phyloP scores from a whole-genome alignment of 2,113 vertebrate genomes.

The Phyllopteryx taeniolatus region DNA sequence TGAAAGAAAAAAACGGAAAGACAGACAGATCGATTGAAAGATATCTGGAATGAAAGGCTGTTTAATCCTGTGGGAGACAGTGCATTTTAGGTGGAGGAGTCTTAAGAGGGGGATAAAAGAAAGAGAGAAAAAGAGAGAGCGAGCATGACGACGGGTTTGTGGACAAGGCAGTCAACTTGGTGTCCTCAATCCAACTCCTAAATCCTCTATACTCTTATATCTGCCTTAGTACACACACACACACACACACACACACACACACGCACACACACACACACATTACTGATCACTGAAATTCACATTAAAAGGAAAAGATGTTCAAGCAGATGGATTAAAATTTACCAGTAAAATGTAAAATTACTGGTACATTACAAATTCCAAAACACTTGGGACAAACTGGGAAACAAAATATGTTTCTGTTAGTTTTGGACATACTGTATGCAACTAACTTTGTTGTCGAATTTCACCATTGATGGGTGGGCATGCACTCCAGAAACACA shows the following conservation, averaged over 20 bases:
- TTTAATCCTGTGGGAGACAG: slow-evolving; percentile 29
- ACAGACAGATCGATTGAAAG: background rate
- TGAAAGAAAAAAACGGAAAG: background rate
- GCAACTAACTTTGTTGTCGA: too few species aligned
- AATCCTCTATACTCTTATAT: slow-evolving; percentile 57
- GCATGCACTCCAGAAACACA: too few species aligned
- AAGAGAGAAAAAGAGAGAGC: slow-evolving; percentile 7
- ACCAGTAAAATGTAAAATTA: too few species aligned
- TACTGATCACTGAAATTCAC: slow-evolving; percentile 12
- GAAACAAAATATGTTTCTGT: too few species aligned
- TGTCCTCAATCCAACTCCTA: slow-evolving; percentile 67
- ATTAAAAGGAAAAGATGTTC: background rate
- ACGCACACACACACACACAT: slow-evolving; percentile 7
- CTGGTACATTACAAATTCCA: too few species aligned
- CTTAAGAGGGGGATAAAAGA: slow-evolving; percentile 35
- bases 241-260: slow-evolving; percentile 4
- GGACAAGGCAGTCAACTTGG: slow-evolving; percentile 48
- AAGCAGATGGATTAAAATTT: background rate
- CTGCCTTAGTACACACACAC: slow-evolving; percentile 25
- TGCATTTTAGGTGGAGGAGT: slow-evolving; percentile 25
- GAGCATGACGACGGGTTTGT: slow-evolving; percentile 28
- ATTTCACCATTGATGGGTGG: too few species aligned
- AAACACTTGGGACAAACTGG: too few species aligned
- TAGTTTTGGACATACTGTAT: too few species aligned
- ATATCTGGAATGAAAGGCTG: slow-evolving; percentile 1